These are phyloP conservation scores for Caenorhabditis sulstoni DNA, from an alignment of 2,888 invertebrate genomes.

Conservation along the genomic window DNA sequence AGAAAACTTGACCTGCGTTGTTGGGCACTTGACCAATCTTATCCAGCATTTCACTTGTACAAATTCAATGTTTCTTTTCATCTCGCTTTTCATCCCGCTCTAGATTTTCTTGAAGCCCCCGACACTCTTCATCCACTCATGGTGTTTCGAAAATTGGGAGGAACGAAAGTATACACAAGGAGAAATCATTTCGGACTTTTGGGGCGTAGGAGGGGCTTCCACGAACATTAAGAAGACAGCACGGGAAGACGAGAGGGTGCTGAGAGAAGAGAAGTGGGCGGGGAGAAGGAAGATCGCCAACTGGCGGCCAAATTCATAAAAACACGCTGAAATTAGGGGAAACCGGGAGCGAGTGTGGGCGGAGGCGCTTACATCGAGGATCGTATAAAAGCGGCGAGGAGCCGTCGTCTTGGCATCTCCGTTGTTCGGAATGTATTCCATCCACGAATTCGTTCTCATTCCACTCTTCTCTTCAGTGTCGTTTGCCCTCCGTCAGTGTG, in stretches of 20 bases:
- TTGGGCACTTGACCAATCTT: slow-evolving; percentile 42
- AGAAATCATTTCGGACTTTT: slow-evolving; percentile 44
- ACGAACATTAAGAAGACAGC: too few relatives aligned
- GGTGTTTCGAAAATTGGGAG: slow-evolving; percentile 44
- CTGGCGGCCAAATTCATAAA: slow-evolving; percentile 48
- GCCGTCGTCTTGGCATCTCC: slow-evolving; percentile 41
- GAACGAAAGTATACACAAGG: slow-evolving; percentile 50
- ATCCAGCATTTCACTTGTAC: slow-evolving; percentile 40
- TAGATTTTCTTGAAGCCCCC: slow-evolving; percentile 29
- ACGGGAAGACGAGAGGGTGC: slow-evolving; percentile 8
- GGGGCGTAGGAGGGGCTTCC: background rate
- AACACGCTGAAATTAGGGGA: slow-evolving; percentile 58
- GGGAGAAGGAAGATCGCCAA: slow-evolving; percentile 38
- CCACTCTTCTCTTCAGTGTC: slow-evolving; percentile 3
- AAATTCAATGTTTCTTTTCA: slow-evolving; percentile 18
- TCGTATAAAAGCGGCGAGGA: slow-evolving; percentile 48
- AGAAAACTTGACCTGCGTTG: slow-evolving; percentile 40
- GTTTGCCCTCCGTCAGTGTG: slow-evolving; percentile 37
- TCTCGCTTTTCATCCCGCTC: background rate
- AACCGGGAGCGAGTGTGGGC: slow-evolving; percentile 38
- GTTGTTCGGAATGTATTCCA: slow-evolving; percentile 12
- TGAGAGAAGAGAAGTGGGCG: slow-evolving; percentile 18
- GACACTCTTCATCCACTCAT: slow-evolving; percentile 40
- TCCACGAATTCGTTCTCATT: slow-evolving; percentile 11
- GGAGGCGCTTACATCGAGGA: slow-evolving; percentile 47